These are phyloP conservation scores for Drosophila subquinaria DNA, from an alignment of 2,888 invertebrate species.

Conservation along the genomic window DNA sequence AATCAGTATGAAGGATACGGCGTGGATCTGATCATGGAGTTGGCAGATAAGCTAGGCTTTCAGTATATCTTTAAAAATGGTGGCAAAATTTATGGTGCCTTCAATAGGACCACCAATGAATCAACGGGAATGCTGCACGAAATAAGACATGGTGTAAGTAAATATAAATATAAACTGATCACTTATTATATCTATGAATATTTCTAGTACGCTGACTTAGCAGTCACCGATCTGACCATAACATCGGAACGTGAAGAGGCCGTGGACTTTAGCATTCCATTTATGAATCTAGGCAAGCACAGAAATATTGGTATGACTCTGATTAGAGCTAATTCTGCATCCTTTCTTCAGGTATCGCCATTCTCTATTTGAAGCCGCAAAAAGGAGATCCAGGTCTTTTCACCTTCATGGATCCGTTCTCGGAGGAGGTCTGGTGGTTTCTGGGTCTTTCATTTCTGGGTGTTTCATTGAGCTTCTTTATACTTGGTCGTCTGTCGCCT, in stretches of 20 bases:
- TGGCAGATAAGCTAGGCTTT: slow-evolving; percentile 92
- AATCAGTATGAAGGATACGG: slow-evolving; percentile 94
- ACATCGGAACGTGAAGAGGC: slow-evolving; percentile 94
- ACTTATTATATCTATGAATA: neutral
- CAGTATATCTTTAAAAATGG: slow-evolving; percentile 93
- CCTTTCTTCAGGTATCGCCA: slow-evolving; percentile 90
- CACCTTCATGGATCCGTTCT: slow-evolving; percentile 96
- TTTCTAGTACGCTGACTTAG: slow-evolving; percentile 93
- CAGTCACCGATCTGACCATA: slow-evolving; percentile 95
- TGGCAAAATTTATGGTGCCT: slow-evolving; percentile 91
- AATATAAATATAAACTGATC: neutral
- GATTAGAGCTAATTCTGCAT: neutral
- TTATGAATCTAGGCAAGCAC: slow-evolving; percentile 92
- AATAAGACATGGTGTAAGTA: slow-evolving; percentile 88
- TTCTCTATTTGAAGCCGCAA: slow-evolving; percentile 94
- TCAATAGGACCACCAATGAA: slow-evolving; percentile 87
- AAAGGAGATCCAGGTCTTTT: slow-evolving; percentile 94
- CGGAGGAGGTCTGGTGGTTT: slow-evolving; percentile 93
- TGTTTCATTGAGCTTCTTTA: slow-evolving; percentile 91
- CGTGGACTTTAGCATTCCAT: slow-evolving; percentile 97
- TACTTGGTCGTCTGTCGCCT: slow-evolving; percentile 93
- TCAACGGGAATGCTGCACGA: slow-evolving; percentile 96
- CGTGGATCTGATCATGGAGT: slow-evolving; percentile 93
- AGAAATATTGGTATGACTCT: neutral
- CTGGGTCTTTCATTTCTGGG: slow-evolving; percentile 91